A percentile compares a stretch with the other conserved stretches of the same genome.
Evolutionary conservation across 2,888 invertebrate species (phyloP).

Genomic region (Zygaena filipendulae): DNA sequence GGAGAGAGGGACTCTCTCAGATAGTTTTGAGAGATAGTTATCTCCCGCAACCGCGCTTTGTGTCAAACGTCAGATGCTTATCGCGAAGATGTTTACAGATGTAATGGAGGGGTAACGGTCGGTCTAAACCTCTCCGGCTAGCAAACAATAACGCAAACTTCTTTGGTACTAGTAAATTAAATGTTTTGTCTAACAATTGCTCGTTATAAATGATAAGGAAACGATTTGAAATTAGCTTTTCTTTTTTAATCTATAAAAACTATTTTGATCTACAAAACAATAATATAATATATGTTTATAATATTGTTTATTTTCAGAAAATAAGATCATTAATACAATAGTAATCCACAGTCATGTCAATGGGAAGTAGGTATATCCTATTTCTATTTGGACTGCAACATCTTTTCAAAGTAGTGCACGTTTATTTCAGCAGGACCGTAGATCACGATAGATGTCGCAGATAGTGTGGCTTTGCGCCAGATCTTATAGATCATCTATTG

Average conservation of each 20-base stretch:
- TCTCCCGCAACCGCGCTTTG: conserved; percentile 64
- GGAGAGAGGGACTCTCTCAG: conserved; percentile 30
- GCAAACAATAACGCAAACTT: conserved; percentile 55
- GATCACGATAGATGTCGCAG: conserved; percentile 58
- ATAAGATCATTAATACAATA: too few relatives aligned
- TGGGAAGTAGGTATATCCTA: too few relatives aligned
- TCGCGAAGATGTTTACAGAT: conserved; percentile 66
- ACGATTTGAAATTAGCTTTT: too few relatives aligned
- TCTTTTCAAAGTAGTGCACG: too few relatives aligned
- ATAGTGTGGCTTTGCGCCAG: conserved; percentile 55
- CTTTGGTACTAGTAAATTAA: conserved; percentile 53
- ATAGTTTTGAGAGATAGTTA: conserved; percentile 62
- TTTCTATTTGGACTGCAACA: too few relatives aligned
- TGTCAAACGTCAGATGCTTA: conserved; percentile 67
- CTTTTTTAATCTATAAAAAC: too few relatives aligned
- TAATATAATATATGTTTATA: too few relatives aligned
- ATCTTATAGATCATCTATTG: conserved; percentile 38
- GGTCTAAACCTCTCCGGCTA: conserved; percentile 40
- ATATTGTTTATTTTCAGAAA: too few relatives aligned
- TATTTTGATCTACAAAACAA: too few relatives aligned
- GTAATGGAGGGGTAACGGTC: conserved; percentile 60
- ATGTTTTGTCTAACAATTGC: conserved; percentile 6
- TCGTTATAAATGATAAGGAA: conserved; percentile 1
- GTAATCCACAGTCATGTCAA: too few relatives aligned
- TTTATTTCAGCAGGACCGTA: conserved; percentile 42